Conservation (phyloP, 2,888 invertebrate species). For the Agriotes lineatus region DNA sequence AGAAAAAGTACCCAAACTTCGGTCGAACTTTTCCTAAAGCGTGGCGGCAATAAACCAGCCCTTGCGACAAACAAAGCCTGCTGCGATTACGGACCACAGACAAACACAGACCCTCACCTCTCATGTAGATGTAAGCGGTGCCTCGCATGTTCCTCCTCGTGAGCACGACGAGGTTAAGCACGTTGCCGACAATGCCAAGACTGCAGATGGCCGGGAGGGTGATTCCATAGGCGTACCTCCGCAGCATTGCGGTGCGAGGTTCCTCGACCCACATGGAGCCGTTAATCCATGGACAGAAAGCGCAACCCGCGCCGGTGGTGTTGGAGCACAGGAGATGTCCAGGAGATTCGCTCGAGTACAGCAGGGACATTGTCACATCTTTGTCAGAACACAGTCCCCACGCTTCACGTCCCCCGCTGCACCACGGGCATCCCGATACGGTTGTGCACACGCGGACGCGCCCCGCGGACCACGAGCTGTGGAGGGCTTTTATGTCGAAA, state of each 20-base stretch:
- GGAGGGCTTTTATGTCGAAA: conserved; percentile 15
- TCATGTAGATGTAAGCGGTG: conserved; percentile 84
- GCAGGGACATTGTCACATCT: conserved; percentile 59
- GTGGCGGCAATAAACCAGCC: no score
- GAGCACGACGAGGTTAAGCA: conserved; percentile 82
- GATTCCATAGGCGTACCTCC: conserved; percentile 75
- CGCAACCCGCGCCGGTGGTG: conserved; percentile 57
- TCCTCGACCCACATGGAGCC: conserved; percentile 67
- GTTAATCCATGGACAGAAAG: conserved; percentile 60
- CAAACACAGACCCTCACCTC: conserved; percentile 78
- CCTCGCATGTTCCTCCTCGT: conserved; percentile 83
- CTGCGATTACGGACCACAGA: no score
- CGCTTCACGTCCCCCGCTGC: no score
- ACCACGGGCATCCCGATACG: no score
- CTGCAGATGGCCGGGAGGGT: conserved; percentile 78
- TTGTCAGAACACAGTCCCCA: conserved; percentile 11
- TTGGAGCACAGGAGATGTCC: conserved; percentile 59
- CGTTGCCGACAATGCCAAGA: conserved; percentile 82
- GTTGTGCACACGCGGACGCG: conserved; percentile 10
- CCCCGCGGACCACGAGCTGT: conserved; percentile 7
- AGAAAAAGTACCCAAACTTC: no score
- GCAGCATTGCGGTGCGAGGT: conserved; percentile 71
- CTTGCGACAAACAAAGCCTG: no score
- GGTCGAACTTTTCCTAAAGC: no score
- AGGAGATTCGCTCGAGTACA: conserved; percentile 64